Evolutionary conservation across 2,888 invertebrate genomes (phyloP), one percentile per base, ranked within the genome.

Genomic region (Malthinus flaveolus): DNA sequence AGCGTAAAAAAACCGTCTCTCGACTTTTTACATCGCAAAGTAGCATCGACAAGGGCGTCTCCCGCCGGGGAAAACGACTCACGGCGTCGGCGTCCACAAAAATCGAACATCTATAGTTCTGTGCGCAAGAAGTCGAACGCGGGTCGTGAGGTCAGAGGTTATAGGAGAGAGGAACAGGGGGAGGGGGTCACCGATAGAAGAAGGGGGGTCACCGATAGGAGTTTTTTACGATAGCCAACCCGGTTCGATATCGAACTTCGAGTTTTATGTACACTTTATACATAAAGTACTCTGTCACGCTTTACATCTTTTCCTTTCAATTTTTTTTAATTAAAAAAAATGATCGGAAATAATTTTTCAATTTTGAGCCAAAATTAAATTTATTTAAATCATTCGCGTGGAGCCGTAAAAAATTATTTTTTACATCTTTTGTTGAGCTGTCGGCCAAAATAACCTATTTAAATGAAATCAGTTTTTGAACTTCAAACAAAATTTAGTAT

Each of bases 41-140:
- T 62, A 62, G 59, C 62, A 62, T 62, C 62, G 62, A 62, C 62
- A 62, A 63, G 65, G 63, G 63, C 63, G 63, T 63, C 63, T 61
- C 63, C 63, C 63, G 63, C 61, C 57, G 58, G 60, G 57, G 65
- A 62, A 57, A 64, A 66, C 68, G 64, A 66, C 64, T 68, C 68
- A 71, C 69, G 65, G 70, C 69, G 70, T 73, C 75, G 72, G 73
- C 76, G 75, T 76, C 74, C 72, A 71, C 75, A 77, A 77, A 77
- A 77, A 78, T 78, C 78, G 78, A 78, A 77, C 76, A 73, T 77
- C 77, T 76, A 76, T 76, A 77, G 72, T 74, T 71, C 66, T 70
- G 72, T 72, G 75, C 76, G 75, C 75, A 75, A 75, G 75, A 75
- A 75, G 73, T 69, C 71, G 71, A 71, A 68, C 66, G 63, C 65